Evolutionary conservation across 2,888 invertebrate species (phyloP).

Genomic region (Conchocele bisecta): DNA sequence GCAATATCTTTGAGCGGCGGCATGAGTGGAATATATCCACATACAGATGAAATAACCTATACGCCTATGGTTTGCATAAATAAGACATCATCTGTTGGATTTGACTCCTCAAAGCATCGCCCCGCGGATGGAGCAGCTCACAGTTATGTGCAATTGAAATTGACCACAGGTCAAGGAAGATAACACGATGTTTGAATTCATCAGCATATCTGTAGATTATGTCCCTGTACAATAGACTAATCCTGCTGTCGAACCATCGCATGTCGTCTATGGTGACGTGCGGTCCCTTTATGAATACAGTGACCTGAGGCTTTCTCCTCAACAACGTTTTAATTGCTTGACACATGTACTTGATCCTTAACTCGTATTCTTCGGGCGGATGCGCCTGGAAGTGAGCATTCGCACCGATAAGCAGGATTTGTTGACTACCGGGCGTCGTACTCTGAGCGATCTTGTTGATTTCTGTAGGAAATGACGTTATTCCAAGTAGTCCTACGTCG

Average conservation of each 20-base stretch:
- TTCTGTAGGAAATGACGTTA: conserved; percentile 23
- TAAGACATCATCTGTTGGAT: conserved; percentile 45
- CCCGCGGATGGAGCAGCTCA: conserved; percentile 28
- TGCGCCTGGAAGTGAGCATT: conserved; percentile 38
- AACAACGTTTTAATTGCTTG: conserved; percentile 13
- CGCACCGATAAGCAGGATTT: conserved; percentile 34
- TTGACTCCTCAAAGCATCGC: conserved; percentile 22
- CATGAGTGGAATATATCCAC: too few relatives aligned
- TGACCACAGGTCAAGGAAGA: conserved; percentile 46
- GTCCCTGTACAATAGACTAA: conserved; percentile 25
- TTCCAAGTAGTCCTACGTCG: conserved; percentile 24
- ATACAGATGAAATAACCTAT: too few relatives aligned
- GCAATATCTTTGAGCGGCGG: too few relatives aligned
- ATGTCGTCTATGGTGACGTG: conserved; percentile 29
- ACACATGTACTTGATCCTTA: conserved; percentile 2
- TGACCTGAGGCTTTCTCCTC: conserved; percentile 29
- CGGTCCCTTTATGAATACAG: conserved; percentile 41
- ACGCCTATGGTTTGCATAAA: conserved; percentile 37
- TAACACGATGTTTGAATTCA: conserved; percentile 26
- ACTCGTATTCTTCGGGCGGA: conserved; percentile 19
- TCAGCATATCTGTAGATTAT: conserved; percentile 34
- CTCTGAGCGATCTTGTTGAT: conserved; percentile 2
- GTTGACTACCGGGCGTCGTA: conserved; percentile 4
- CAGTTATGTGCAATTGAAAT: conserved; percentile 36
- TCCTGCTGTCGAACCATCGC: conserved; percentile 36